These are phyloP conservation scores for Drosophila kurseongensis DNA, from an alignment of 1,140 invertebrate species.

Conservation along the genomic window DNA sequence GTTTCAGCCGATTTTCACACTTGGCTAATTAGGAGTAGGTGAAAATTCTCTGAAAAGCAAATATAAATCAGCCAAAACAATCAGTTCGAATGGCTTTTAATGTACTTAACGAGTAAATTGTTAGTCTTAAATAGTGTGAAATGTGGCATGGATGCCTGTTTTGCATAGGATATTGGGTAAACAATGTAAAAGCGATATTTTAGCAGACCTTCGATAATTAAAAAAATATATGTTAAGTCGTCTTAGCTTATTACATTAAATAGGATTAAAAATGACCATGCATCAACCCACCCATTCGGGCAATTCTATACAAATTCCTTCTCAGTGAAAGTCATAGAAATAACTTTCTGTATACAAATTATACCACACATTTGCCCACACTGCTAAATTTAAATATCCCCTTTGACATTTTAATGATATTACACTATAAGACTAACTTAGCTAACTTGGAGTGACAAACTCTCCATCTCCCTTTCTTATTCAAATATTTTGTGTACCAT, in stretches of 20 bases:
- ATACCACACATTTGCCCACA: background rate
- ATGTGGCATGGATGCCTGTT: slow-evolving; percentile 12
- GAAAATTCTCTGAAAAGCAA: slow-evolving; percentile 15
- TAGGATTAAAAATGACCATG: slow-evolving; percentile 1
- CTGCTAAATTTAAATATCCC: slow-evolving; percentile 13
- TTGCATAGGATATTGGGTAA: slow-evolving; percentile 22
- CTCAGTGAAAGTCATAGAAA: slow-evolving; percentile 1
- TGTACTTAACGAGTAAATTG: slow-evolving; percentile 28
- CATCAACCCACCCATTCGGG: background rate
- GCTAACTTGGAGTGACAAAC: slow-evolving; percentile 24
- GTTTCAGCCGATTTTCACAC: slow-evolving; percentile 43
- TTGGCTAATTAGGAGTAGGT: slow-evolving; percentile 18
- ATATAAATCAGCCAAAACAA: slow-evolving; percentile 30
- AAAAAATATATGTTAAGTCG: slow-evolving; percentile 4
- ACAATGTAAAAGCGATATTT: slow-evolving; percentile 14
- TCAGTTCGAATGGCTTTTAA: slow-evolving; percentile 10
- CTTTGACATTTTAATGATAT: slow-evolving; percentile 31
- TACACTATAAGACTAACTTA: slow-evolving; percentile 2
- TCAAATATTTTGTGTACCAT: slow-evolving; percentile 31
- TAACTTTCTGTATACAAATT: slow-evolving; percentile 24
- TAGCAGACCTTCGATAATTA: slow-evolving; percentile 16
- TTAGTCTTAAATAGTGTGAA: slow-evolving; percentile 21
- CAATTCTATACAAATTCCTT: background rate
- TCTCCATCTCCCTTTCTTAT: slow-evolving; percentile 20
- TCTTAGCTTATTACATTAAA: background rate